phyloP scores from a whole-genome alignment of 35 echinoderm and acorn worm species.

The Acanthaster planci region DNA sequence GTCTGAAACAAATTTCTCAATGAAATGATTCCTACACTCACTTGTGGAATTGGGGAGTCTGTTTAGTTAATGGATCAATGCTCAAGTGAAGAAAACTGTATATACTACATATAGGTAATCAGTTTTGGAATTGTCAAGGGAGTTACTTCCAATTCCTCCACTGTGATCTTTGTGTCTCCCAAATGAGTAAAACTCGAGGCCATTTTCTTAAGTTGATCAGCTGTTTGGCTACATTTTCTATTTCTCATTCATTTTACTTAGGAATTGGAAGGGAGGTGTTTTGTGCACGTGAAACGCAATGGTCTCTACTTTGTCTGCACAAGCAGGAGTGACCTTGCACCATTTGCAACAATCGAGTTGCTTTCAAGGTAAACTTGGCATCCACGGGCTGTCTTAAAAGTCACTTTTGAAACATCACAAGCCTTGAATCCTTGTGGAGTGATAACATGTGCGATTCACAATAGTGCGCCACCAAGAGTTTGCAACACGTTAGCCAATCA shows the following conservation, averaged over 20 bases:
- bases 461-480: no score
- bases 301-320: slow-evolving; percentile 54
- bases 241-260: not conserved
- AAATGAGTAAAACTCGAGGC: not conserved
- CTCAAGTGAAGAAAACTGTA: not conserved
- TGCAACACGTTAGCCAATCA: no score
- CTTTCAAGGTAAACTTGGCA: slow-evolving; percentile 53
- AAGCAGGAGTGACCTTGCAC: slow-evolving; percentile 36
- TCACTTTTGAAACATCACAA: no score
- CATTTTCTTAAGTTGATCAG: not conserved
- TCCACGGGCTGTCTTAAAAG: no score
- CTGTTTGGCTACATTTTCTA: not conserved
- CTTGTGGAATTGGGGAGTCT: no score
- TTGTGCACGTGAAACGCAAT: slow-evolving; percentile 60
- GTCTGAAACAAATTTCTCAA: no score
- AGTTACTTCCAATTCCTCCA: not conserved
- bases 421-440: no score
- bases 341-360: slow-evolving; percentile 64
- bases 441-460: no score
- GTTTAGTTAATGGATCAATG: not conserved
- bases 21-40: no score
- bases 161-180: no score
- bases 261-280: slow-evolving; percentile 27
- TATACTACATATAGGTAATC: not conserved
- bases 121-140: not conserved